Evolutionary conservation across 1,140 invertebrate genomes (phyloP).

Genomic region (Polypedilum pembai): DNA sequence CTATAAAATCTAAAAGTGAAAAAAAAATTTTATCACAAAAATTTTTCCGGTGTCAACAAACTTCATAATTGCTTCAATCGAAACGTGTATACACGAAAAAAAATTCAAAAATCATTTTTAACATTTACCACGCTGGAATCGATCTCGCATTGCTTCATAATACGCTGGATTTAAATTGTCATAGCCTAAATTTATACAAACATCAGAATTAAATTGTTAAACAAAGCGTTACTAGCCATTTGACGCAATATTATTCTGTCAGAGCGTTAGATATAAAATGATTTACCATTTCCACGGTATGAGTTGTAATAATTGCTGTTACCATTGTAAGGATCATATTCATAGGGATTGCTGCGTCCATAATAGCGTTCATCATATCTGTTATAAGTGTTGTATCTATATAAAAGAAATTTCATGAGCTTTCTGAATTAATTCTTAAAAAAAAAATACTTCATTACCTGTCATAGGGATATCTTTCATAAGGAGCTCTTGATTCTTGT

Average conservation of each 20-base stretch:
- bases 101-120: background rate
- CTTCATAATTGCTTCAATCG: constrained; percentile 16
- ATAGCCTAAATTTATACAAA: constrained; percentile 29
- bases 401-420: background rate
- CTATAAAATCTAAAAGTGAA: background rate
- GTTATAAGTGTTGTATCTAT: background rate
- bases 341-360: constrained; percentile 33
- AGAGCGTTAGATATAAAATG: background rate
- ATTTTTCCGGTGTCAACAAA: background rate
- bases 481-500: constrained; percentile 27
- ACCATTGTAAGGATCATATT: background rate
- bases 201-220: constrained; percentile 13
- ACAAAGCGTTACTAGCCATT: constrained; percentile 21
- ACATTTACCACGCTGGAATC: constrained; percentile 25
- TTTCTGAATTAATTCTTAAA: background rate
- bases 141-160: constrained; percentile 26
- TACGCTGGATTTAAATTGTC: constrained; percentile 31
- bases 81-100: background rate
- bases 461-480: constrained; percentile 34
- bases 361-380: constrained; percentile 39
- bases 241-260: constrained; percentile 32
- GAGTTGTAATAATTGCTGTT: background rate
- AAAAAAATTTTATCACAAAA: background rate
- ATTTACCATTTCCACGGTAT: background rate
- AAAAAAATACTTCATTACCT: background rate